Evolutionary conservation across 2,888 invertebrate genomes (phyloP), one percentile per base, ranked within the genome.

Genomic region (Homarus gammarus): DNA sequence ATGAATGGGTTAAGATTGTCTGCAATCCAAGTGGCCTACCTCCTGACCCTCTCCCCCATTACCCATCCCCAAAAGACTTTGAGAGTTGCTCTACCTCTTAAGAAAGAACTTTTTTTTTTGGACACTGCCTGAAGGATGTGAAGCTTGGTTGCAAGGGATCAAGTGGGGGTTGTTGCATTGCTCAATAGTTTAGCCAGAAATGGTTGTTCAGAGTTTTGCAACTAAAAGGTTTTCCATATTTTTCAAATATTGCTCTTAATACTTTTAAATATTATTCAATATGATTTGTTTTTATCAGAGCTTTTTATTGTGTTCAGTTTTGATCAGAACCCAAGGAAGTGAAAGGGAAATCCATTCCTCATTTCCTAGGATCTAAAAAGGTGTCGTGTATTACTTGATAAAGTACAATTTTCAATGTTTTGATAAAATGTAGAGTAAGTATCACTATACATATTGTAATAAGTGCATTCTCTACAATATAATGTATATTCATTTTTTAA

Each of bases 391-490:
- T 89, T 88, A 88, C 82, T 87, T 84, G 68, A 70, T 75, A 56
- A 89, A 89, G 89, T 89, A 89, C 89, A 89, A 89, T 84, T 89
- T 89, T 81, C 84, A 83, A 83, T 81, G 82, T 89, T 89, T 89
- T 89, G 89, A 89, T 89, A 88, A 84, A 75, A 44, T 84, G 88
- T 89, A 89, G 89, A 89, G 89, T 84, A 89, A 84, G 89, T 84
- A 79, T 72, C 84, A 84, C 89, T 89, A 89, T 89, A 89, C 78
- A 89, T 89, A 89, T 87, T 89, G 89, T 89, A 89, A 89, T 89
- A 85, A 89, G 81, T 89, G 84, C 84, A 85, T 89, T 89, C 89
- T 89, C 85, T 89, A 89, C 89, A 89, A 89, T 89, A 89, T 89
- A 89, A 89, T 89, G 89, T 89, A 89, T 85, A 89, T 89, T 89